These are phyloP conservation scores for Oreochromis niloticus DNA, from an alignment of 2,113 vertebrate genomes.

Conservation along the genomic window DNA sequence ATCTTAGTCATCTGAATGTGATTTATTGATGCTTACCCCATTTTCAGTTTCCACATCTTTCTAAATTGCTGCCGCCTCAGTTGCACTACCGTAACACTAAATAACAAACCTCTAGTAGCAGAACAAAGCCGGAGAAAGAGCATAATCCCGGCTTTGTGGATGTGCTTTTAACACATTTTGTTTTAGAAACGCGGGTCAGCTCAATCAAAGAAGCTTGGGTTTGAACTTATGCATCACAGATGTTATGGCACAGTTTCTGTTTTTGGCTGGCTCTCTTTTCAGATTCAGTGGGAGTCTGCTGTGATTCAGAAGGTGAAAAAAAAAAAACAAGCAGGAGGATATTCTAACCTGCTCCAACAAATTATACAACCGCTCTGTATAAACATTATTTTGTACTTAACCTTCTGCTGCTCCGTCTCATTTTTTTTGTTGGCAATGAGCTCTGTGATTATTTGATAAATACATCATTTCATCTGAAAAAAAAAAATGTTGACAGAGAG, in stretches of 20 bases:
- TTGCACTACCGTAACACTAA: neutral
- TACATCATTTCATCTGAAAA: neutral
- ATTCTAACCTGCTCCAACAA: neutral
- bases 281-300: conserved; percentile 2
- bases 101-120: neutral
- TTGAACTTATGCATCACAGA: conserved; percentile 17
- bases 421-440: neutral
- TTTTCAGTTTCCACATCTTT: conserved; percentile 31
- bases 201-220: neutral
- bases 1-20: conserved; percentile 42
- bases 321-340: conserved; percentile 2
- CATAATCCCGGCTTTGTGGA: neutral
- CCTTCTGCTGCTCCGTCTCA: neutral
- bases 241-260: conserved; percentile 1
- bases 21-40: conserved; percentile 63
- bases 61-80: conserved; percentile 27
- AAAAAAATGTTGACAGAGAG: neutral
- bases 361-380: conserved; percentile 2
- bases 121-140: neutral
- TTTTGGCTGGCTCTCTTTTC: neutral
- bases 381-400: conserved; percentile 9
- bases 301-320: conserved; percentile 22
- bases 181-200: neutral
- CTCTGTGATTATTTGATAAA: conserved; percentile 22
- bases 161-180: neutral